A percentile compares a stretch with the other conserved stretches of the same genome.
phyloP scores from a whole-genome alignment of 2,888 invertebrate species.

The Sphaeridia pumilis region DNA sequence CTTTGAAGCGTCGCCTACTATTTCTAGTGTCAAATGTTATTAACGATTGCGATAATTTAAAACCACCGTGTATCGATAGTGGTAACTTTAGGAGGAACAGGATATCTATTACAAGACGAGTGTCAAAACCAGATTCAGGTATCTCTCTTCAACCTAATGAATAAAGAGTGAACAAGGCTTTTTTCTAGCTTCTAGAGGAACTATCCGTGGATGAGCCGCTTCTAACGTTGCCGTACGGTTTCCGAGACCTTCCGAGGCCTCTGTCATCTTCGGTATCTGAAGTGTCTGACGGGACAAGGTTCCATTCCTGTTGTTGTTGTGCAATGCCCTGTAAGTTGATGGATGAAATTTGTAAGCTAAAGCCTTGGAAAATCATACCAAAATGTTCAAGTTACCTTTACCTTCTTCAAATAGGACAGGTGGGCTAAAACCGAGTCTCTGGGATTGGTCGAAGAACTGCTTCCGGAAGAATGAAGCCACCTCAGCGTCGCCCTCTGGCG shows the following conservation, averaged over 20 bases:
- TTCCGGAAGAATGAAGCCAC: conserved; percentile 20
- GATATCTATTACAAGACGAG: no score
- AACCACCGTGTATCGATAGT: no score
- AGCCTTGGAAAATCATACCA: background rate
- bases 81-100: no score
- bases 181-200: conserved; percentile 4
- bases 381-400: conserved; percentile 5
- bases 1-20: no score
- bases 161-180: background rate
- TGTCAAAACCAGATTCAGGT: no score
- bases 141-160: no score
- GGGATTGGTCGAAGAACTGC: conserved; percentile 15
- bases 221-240: background rate
- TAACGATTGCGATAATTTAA: no score
- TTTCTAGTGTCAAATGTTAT: no score
- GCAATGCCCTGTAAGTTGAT: conserved; percentile 21
- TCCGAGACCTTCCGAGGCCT: no score
- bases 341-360: background rate
- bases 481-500: conserved; percentile 19
- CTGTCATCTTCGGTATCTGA: conserved; percentile 16
- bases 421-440: conserved; percentile 26
- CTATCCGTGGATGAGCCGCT: conserved; percentile 5
- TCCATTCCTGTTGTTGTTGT: conserved; percentile 26
- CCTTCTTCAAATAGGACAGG: conserved; percentile 27
- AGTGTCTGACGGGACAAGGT: conserved; percentile 16